These are phyloP conservation scores for Lemur catta DNA, from an alignment of 2,797 vertebrate species.

Conservation along the genomic window DNA sequence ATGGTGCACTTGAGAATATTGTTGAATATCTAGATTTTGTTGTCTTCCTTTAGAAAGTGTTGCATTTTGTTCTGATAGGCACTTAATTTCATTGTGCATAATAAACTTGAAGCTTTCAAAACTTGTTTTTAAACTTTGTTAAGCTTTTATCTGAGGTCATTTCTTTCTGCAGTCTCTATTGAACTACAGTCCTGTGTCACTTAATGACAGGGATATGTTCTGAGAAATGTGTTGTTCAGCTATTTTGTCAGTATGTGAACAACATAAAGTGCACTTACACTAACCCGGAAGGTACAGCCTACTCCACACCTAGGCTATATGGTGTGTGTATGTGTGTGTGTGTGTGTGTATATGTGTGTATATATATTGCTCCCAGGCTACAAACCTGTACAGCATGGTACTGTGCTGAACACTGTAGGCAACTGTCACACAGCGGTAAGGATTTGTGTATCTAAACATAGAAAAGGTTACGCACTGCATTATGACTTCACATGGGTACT, in stretches of 20 bases:
- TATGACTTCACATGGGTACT: not conserved
- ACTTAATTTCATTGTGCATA: not conserved
- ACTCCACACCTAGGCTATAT: not conserved
- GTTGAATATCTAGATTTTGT: not conserved
- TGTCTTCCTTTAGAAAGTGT: not conserved
- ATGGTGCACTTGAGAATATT: not conserved
- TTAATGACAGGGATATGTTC: too few relatives aligned
- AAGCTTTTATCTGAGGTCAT: not conserved
- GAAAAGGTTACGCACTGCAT: not conserved
- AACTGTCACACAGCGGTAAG: not conserved
- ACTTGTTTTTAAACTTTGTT: not conserved
- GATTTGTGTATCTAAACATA: not conserved
- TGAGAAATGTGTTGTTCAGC: not conserved
- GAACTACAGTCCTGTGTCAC: not conserved
- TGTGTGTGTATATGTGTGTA: too few relatives aligned
- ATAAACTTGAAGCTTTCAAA: not conserved
- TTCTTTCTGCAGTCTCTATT: not conserved
- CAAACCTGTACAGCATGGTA: not conserved
- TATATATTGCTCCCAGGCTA: not conserved
- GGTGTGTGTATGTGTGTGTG: too few relatives aligned
- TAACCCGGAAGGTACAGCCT: not conserved
- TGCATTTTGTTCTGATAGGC: not conserved
- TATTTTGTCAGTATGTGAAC: not conserved
- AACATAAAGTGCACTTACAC: not conserved
- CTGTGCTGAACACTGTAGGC: not conserved